Base-by-base conservation (phyloP, 2,888 invertebrate species). In the Xestia sexstrigata region DNA sequence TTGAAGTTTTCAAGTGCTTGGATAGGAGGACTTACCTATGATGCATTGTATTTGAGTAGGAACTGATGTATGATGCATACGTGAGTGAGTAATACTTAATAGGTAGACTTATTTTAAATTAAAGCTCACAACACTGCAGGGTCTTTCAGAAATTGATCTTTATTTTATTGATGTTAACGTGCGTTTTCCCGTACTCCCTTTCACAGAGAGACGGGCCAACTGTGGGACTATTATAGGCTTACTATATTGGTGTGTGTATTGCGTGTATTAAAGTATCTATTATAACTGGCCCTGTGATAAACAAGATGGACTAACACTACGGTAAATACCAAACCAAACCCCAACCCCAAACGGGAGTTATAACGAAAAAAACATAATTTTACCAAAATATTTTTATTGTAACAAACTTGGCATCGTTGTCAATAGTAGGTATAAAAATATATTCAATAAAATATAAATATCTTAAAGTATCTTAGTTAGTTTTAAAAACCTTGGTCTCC, bases 381-480 rank as follows among this genome's bases (percentile, higher is more conserved):
- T 42, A 58, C 1, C 0, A 68, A 81, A 81, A 76, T 49, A 60
- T 35, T 69, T 82, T 81, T 76, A 84, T 76, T 74, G 11, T 42
- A 60, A 79, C 49, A 72, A 79, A 47, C 17, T 4, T 35, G 6
- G 35, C 35, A 55, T 55, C 23, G 13, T 39, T 39, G 23, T 58
- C n/a, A 69, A 47, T 39, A 6, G 26, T n/a, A n/a, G n/a, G n/a
- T 42, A 6, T 65, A 68, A 55, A 73, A 62, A 42, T 30, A 42
- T 30, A 17, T 20, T 23, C 39, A n/a, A 47, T 2, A 17, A 67
- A 67, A 62, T 49, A 81, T 30, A 58, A 70, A 80, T 70, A 52
- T 58, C 20, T 74, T 74, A 58, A 23, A n/a, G 4, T 30, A 49
- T 0, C 15, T 20, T 26, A 78, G 39, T 45, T 58, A 55, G 47